These are phyloP conservation scores for Cyprinodon tularosa DNA, from an alignment of 2,113 vertebrate species.

Conservation along the genomic window DNA sequence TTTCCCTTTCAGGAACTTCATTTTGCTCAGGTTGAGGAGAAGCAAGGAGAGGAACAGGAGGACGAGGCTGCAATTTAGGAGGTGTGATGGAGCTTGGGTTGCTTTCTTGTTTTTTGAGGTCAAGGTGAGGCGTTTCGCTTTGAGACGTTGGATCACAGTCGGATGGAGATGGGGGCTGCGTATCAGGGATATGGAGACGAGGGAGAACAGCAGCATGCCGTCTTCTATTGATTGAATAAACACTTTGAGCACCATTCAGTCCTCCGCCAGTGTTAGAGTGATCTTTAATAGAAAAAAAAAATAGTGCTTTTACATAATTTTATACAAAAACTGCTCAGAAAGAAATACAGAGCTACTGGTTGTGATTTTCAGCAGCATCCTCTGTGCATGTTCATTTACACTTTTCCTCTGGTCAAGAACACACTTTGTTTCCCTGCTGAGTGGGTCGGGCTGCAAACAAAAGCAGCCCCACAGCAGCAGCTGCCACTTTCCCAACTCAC, in stretches of 20 bases:
- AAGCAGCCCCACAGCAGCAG: constrained; percentile 65
- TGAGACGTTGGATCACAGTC: constrained; percentile 23
- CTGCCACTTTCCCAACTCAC: constrained; percentile 76
- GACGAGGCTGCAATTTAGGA: neutral
- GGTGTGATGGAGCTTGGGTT: neutral
- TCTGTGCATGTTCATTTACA: constrained; percentile 65
- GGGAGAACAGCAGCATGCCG: constrained; percentile 41
- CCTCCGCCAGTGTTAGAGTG: constrained; percentile 24
- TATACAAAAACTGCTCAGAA: neutral
- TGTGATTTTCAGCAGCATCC: constrained; percentile 53
- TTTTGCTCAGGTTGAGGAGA: neutral
- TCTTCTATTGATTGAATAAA: constrained; percentile 23
- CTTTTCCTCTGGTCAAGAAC: constrained; percentile 45
- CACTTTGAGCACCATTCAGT: constrained; percentile 2
- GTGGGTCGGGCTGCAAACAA: constrained; percentile 56
- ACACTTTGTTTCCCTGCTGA: constrained; percentile 69
- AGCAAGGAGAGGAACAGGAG: neutral
- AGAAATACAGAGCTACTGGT: neutral
- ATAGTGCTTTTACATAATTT: neutral
- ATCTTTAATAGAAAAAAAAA: constrained; percentile 37
- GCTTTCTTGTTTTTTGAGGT: neutral
- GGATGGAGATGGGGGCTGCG: constrained; percentile 25
- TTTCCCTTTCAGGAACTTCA: neutral
- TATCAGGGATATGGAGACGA: constrained; percentile 21
- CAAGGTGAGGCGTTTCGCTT: neutral